These are phyloP conservation scores for Penaeus monodon DNA, from an alignment of 2,888 invertebrate species.

Conservation along the genomic window DNA sequence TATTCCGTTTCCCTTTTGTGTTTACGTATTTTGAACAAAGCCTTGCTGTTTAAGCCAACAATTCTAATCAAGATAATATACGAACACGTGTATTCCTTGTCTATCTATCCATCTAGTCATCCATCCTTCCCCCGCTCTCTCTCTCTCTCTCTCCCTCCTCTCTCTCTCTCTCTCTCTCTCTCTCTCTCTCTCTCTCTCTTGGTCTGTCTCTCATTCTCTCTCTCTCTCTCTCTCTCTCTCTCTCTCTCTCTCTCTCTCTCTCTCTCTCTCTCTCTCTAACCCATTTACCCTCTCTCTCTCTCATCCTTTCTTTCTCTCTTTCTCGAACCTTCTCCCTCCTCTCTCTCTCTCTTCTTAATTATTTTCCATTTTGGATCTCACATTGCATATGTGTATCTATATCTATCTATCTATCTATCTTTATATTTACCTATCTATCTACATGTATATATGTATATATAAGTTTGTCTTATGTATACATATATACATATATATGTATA, in stretches of 20 bases:
- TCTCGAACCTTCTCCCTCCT: neutral
- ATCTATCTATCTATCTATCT: neutral
- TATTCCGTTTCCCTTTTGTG: too few species aligned
- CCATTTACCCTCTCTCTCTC: neutral
- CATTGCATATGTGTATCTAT: neutral
- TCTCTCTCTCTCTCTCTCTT: constrained; percentile 5
- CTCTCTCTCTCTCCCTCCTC: neutral
- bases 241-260: constrained; percentile 14
- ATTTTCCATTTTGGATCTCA: neutral
- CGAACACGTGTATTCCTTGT: neutral
- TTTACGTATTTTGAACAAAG: too few species aligned
- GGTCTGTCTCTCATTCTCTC: constrained; percentile 22
- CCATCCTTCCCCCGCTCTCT: neutral
- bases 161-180: neutral
- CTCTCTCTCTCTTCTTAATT: neutral
- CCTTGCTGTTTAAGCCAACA: too few species aligned
- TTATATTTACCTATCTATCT: neutral
- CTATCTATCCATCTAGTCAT: neutral
- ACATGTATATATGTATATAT: neutral
- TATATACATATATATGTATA: neutral
- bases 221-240: neutral
- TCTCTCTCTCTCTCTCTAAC: neutral
- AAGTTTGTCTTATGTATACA: neutral
- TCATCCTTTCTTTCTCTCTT: neutral
- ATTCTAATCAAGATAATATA: too few species aligned